Evolutionary conservation across 2,888 invertebrate species (phyloP), one percentile per base, ranked within the genome.

Genomic region (Pyrrhia umbra): DNA sequence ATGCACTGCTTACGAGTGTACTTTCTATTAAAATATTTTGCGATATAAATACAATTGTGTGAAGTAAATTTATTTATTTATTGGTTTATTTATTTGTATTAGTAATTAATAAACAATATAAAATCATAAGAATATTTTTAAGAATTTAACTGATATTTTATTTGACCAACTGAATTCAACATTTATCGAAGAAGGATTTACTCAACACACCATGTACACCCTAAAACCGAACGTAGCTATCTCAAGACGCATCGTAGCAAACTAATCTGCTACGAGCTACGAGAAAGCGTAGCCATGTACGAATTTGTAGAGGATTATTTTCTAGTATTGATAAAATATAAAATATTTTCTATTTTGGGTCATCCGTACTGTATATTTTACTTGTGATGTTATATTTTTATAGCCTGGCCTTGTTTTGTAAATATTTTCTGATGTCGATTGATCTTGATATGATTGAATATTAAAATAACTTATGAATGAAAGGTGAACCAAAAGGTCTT

Each of bases 181-280:
- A 27, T 27, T 10, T 27, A 1, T 27, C 27, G 8, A 27, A 10
- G 1, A 27, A n/a, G n/a, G n/a, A n/a, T 34, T 34, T 34, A 34
- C n/a, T 6, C 5, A 5, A 21, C 13, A 42, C 13, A 20, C 20
- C 13, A 42, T 20, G 13, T 21, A 10, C 15, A 21, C 54, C 54
- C 21, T 10, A 45, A 43, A 59, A 59, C 58, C 50, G 58, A 42
- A 59, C 43, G 21, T 23, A 58, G 49, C 42, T 49, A 50, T 30
- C 58, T 13, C n/a, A 50, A 50, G 58, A 51, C 34, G 43, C 50
- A 30, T 50, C 58, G 58, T 59, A 59, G 58, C 58, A 51, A 56
- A 45, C 43, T 50, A 59, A 59, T 59, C 50, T 13, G 58, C 58
- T 59, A 50, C 58, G 58, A 10, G 46, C 49, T 58, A 58, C 49